Percentiles rank a stretch among this genome's conserved stretches.
Evolutionary conservation across 2,888 invertebrate genomes (phyloP).

Genomic region (Leptopilina drosophilae): DNA sequence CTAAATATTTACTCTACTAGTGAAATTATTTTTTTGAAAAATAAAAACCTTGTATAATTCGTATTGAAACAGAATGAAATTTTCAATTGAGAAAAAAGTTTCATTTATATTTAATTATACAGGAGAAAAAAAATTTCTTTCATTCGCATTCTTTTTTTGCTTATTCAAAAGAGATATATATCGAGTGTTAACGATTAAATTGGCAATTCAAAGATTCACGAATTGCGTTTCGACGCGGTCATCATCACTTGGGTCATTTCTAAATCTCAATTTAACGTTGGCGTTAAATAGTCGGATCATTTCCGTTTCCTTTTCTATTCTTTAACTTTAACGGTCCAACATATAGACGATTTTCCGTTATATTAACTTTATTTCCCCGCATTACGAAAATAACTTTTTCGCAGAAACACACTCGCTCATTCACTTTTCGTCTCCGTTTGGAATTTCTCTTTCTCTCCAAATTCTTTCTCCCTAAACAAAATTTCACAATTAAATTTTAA

Average conservation of each 20-base stretch:
- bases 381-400: background rate
- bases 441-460: too few species aligned
- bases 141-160: background rate
- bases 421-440: background rate
- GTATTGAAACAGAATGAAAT: background rate
- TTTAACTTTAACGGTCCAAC: background rate
- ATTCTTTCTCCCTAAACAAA: too few species aligned
- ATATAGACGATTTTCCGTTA: background rate
- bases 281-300: background rate
- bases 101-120: background rate
- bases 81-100: background rate
- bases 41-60: too few species aligned
- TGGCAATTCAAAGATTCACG: background rate
- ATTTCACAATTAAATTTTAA: too few species aligned
- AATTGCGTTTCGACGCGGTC: slow-evolving; percentile 9
- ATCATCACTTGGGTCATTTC: background rate
- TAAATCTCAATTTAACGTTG: slow-evolving; percentile 11
- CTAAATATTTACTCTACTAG: too few species aligned
- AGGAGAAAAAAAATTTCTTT: background rate
- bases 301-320: background rate
- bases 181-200: slow-evolving; percentile 12
- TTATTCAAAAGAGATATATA: background rate
- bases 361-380: background rate
- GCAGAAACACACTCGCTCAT: too few species aligned
- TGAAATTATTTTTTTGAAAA: too few species aligned